These are phyloP conservation scores for Spisula solida DNA, from an alignment of 2,888 invertebrate genomes.

Conservation along the genomic window DNA sequence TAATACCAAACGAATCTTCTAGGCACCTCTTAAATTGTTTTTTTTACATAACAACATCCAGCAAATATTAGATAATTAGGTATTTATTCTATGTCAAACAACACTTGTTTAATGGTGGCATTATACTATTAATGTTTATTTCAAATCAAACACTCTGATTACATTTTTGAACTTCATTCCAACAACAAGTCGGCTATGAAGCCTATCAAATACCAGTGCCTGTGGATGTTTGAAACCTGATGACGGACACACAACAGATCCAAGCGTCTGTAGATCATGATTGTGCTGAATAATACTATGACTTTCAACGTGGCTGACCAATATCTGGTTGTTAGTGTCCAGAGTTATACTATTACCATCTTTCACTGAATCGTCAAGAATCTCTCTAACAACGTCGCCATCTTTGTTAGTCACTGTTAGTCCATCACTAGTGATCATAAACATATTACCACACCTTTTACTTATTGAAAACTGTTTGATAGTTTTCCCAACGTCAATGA, in stretches of 20 bases:
- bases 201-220: constrained; percentile 51
- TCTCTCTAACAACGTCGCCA: constrained; percentile 8
- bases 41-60: no score
- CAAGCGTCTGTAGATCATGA: constrained; percentile 38
- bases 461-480: background rate
- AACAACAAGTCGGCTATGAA: constrained; percentile 46
- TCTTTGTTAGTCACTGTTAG: constrained; percentile 24
- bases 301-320: background rate
- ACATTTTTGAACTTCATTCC: constrained; percentile 51
- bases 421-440: background rate
- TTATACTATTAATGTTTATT: constrained; percentile 36
- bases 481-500: constrained; percentile 12
- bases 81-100: no score
- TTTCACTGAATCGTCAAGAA: background rate
- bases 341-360: constrained; percentile 4
- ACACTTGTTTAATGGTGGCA: no score
- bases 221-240: constrained; percentile 49
- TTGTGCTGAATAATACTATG: constrained; percentile 41
- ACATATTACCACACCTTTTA: background rate
- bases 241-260: constrained; percentile 16
- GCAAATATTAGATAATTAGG: no score
- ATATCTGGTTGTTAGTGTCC: constrained; percentile 33
- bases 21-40: no score
- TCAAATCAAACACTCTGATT: constrained; percentile 53
- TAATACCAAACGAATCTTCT: no score